phyloP scores from a whole-genome alignment of 1,140 invertebrate species.

The Patella vulgata region DNA sequence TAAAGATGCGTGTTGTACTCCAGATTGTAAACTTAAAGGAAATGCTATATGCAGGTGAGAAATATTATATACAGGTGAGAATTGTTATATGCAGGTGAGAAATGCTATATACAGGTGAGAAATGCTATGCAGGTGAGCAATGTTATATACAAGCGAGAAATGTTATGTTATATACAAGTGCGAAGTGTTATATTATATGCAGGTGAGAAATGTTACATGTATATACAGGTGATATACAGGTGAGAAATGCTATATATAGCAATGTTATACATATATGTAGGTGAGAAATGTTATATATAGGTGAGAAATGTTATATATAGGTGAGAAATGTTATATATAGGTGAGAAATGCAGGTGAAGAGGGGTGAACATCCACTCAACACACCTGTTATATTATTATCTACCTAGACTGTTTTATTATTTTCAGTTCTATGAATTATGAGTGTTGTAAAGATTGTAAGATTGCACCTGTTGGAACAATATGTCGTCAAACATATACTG shows the following conservation, averaged over 20 bases:
- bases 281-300: slow-evolving; percentile 1
- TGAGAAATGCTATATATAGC: slow-evolving; percentile 10
- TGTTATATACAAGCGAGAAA: too few species aligned
- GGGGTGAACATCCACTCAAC: too few species aligned
- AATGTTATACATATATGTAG: too few species aligned
- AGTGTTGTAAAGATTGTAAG: slow-evolving; percentile 90
- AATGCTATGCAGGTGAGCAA: slow-evolving; percentile 20
- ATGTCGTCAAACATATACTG: slow-evolving; percentile 68
- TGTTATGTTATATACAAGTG: too few species aligned
- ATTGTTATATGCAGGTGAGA: slow-evolving; percentile 21
- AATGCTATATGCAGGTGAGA: slow-evolving; percentile 22
- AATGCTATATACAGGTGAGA: too few species aligned
- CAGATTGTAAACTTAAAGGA: slow-evolving; percentile 11
- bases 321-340: slow-evolving; percentile 1
- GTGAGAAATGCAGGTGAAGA: too few species aligned
- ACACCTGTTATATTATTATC: too few species aligned
- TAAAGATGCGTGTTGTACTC: slow-evolving; percentile 16
- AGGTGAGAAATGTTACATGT: too few species aligned
- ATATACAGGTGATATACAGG: slow-evolving; percentile 6
- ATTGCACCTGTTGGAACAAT: slow-evolving; percentile 79
- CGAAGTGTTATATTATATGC: too few species aligned
- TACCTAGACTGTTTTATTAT: too few species aligned
- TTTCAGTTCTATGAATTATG: slow-evolving; percentile 75
- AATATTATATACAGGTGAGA: too few species aligned
- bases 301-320: slow-evolving; percentile 18